Conservation (phyloP, 2,888 invertebrate species). For the Hoplodrina ambigua region DNA sequence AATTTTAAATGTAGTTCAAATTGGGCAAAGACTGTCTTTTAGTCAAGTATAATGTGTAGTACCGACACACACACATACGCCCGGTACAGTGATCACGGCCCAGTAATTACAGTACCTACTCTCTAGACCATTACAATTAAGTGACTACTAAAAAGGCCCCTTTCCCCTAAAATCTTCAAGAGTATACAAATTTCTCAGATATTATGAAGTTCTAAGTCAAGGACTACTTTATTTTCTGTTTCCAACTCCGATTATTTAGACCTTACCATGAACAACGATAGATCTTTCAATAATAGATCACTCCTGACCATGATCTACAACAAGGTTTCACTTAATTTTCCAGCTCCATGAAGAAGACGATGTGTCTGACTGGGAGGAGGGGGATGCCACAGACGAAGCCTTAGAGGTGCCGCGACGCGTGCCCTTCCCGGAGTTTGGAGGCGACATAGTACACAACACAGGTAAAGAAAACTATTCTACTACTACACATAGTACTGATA, state of each 20-base stretch:
- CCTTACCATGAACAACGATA: too few species aligned
- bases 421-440: conserved; percentile 93
- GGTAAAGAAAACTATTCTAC: conserved; percentile 68
- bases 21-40: too few species aligned
- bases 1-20: too few species aligned
- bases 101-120: too few species aligned
- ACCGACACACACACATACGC: too few species aligned
- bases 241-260: too few species aligned
- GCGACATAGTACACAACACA: conserved; percentile 91
- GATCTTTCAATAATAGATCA: too few species aligned
- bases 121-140: neutral
- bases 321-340: conserved; percentile 31
- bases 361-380: conserved; percentile 87
- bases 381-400: conserved; percentile 81
- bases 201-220: neutral
- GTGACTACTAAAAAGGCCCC: neutral
- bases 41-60: too few species aligned
- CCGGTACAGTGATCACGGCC: too few species aligned
- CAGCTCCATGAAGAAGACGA: conserved; percentile 85
- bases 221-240: neutral
- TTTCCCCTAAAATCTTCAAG: neutral
- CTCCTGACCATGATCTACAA: neutral
- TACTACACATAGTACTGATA: neutral
- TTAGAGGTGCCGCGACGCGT: conserved; percentile 86
- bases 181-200: neutral